Base-by-base conservation (phyloP, 2,113 vertebrate genomes). In the Cephalopholis sonnerati region DNA sequence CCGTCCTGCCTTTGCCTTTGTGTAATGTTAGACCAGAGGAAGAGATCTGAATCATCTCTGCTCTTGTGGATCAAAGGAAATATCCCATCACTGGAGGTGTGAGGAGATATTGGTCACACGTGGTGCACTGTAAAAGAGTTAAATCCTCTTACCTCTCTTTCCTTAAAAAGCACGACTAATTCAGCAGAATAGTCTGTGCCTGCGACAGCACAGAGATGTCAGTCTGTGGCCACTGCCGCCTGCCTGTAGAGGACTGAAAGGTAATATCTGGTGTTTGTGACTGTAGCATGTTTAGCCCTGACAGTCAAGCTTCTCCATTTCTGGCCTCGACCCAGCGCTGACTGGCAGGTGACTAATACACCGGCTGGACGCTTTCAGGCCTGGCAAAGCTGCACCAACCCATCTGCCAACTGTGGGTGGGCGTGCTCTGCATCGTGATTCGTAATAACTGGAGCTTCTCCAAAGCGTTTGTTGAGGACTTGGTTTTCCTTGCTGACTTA, bases 311-410 rank as follows among this genome's bases (percentile, higher is more conserved):
- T 53, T 83, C 61, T 76, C 16, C 4, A 6, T 79, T 62, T 79
- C 76, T 91, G 87, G 85, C 82, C 29, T 22, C 4, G 44, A 59
- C 77, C 77, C 89, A 88, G 83, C 4, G 50, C 80, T 92, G 88
- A 91, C 85, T 86, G 87, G 82, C 89, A 89, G 89, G 88, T 93
- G 91, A 93, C 90, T 91, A 92, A 93, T 83, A 82, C 85, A 83
- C 84, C 77, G 75, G 81, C 83, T 91, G 89, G 81, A 85, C 50
- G 20, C 67, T 82, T 82, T 87, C 24, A 74, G 74, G 54, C 78
- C 77, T 91, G 91, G 90, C 86, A 92, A 44, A n/a, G 48, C 67
- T n/a, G 20, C 79, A 74, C 29, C 72, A 68, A 65, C 66, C 86
- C 83, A 87, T 90, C 83, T 88, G 89, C 88, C 82, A 87, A 87